These are phyloP conservation scores for Reinhardtius hippoglossoides DNA, from an alignment of 2,113 vertebrate species.

Conservation along the genomic window DNA sequence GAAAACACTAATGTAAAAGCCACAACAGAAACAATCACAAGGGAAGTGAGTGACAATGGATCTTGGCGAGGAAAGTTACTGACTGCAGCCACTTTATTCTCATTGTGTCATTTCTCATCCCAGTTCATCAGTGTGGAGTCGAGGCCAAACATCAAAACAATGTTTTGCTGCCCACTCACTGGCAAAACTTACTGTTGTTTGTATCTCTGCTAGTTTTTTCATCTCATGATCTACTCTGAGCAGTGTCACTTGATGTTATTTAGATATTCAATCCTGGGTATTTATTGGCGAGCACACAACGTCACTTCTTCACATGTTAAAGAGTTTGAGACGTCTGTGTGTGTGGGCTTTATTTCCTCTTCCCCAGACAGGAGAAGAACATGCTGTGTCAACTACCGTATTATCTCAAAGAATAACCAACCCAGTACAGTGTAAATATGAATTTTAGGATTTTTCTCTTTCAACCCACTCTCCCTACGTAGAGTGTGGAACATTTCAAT, in stretches of 20 bases:
- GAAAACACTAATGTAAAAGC: too few species aligned
- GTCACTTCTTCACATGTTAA: conserved; percentile 26
- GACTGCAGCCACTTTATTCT: conserved; percentile 45
- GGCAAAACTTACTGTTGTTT: not conserved
- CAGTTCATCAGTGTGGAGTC: conserved; percentile 15
- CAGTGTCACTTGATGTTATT: conserved; percentile 47
- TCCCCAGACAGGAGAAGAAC: conserved; percentile 24
- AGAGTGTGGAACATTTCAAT: conserved; percentile 44
- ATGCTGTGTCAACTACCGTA: conserved; percentile 21
- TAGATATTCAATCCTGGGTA: conserved; percentile 25
- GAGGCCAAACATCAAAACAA: conserved; percentile 36
- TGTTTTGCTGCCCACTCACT: conserved; percentile 5
- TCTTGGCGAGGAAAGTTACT: too few species aligned
- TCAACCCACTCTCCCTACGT: conserved; percentile 20
- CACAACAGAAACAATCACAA: too few species aligned
- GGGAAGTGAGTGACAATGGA: too few species aligned
- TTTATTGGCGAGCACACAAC: conserved; percentile 24
- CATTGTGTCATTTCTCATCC: conserved; percentile 68
- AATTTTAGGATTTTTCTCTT: conserved; percentile 40
- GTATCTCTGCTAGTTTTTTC: conserved; percentile 5
- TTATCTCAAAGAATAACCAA: conserved; percentile 37
- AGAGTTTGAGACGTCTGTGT: conserved; percentile 2
- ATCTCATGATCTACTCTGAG: conserved; percentile 36
- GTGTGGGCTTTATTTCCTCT: conserved; percentile 26
- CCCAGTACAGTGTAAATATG: conserved; percentile 53